Conservation (phyloP, 2,113 vertebrate species). For the Nerophis lumbriciformis region DNA sequence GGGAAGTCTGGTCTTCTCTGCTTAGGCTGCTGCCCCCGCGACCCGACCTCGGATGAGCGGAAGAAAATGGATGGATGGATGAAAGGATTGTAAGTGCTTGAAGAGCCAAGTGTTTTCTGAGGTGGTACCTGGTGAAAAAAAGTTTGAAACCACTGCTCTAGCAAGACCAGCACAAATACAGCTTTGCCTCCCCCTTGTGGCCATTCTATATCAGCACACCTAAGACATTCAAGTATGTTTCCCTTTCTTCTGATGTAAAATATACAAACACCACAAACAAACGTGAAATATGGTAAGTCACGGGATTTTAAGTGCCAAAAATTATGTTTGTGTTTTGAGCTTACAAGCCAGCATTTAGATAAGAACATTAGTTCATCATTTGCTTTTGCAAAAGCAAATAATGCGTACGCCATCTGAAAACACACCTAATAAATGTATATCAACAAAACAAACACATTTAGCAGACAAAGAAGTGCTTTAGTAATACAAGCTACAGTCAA, state of each 20-base stretch:
- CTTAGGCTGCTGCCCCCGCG: no score
- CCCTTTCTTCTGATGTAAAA: background rate
- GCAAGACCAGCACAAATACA: background rate
- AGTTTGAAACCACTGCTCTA: no score
- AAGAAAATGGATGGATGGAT: no score
- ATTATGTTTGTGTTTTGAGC: background rate
- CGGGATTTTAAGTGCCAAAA: background rate
- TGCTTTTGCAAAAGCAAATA: background rate
- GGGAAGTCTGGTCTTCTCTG: no score
- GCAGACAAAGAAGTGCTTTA: no score
- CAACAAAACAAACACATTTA: fast-evolving
- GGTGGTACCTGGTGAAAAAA: no score
- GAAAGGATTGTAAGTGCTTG: no score
- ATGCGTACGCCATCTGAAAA: background rate
- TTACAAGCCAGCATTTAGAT: background rate
- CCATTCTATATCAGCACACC: background rate
- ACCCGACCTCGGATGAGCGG: no score
- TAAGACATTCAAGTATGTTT: background rate
- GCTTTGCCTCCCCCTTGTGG: slow-evolving; percentile 33
- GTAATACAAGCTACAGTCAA: background rate
- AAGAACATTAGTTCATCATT: background rate
- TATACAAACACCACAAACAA: background rate
- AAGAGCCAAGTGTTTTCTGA: no score
- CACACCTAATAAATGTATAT: no score
- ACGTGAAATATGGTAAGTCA: background rate